Evolutionary conservation across 1,140 invertebrate genomes (phyloP).

Genomic region (Pararge aegeria): DNA sequence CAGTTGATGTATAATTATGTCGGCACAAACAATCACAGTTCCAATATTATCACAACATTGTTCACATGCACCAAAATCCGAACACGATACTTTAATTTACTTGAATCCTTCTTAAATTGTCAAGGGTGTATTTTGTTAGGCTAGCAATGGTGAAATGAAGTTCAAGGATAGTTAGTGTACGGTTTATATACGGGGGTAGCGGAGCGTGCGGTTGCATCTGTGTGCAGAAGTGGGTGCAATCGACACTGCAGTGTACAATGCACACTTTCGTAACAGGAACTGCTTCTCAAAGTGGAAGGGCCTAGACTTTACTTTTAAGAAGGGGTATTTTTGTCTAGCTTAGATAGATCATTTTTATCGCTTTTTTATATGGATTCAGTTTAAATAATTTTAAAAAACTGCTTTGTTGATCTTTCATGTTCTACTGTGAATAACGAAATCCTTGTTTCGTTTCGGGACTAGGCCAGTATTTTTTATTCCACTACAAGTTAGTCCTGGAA

Average conservation of each 20-base stretch:
- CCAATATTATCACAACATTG: conserved; percentile 29
- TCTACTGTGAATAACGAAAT: too few species aligned
- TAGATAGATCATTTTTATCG: too few species aligned
- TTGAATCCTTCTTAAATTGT: conserved; percentile 6
- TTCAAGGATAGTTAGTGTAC: conserved; percentile 63
- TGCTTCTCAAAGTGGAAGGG: conserved; percentile 28
- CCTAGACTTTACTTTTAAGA: not conserved
- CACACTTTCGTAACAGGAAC: conserved; percentile 37
- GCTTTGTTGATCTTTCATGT: too few species aligned
- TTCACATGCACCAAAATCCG: conserved; percentile 31
- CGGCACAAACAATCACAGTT: conserved; percentile 28
- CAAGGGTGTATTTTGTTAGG: conserved; percentile 34
- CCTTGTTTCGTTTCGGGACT: too few species aligned
- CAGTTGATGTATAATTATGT: not conserved
- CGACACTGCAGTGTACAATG: conserved; percentile 28
- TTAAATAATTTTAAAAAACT: too few species aligned
- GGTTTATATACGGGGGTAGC: conserved; percentile 74
- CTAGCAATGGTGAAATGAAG: conserved; percentile 62
- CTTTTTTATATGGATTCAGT: too few species aligned
- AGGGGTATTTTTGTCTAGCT: too few species aligned
- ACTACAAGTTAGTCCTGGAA: too few species aligned
- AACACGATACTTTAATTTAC: conserved; percentile 12
- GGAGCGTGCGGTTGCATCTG: conserved; percentile 50
- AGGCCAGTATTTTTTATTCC: too few species aligned
- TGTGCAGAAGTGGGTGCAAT: conserved; percentile 51